A percentile compares a stretch with the other conserved stretches of the same genome.
These are phyloP conservation scores for Microplitis manilae DNA, from an alignment of 2,888 invertebrate genomes.

Conservation along the genomic window DNA sequence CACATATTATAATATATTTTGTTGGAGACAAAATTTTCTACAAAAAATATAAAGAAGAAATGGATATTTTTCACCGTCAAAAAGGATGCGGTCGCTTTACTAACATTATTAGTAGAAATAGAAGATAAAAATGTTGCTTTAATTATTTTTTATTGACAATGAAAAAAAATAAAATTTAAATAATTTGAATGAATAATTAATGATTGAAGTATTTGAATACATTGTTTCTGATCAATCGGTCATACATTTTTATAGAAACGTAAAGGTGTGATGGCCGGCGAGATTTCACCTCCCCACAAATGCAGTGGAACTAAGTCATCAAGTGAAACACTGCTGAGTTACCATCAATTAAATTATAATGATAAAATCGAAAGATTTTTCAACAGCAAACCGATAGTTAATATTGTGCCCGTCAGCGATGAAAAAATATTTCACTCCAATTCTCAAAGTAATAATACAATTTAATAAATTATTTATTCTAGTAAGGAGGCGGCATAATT, in stretches of 20 bases:
- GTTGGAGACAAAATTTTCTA: no score
- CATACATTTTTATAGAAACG: slow-evolving; percentile 77
- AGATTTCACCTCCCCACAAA: slow-evolving; percentile 88
- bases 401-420: slow-evolving; percentile 57
- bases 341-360: slow-evolving; percentile 88
- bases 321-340: slow-evolving; percentile 85
- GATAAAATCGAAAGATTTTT: slow-evolving; percentile 82
- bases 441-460: slow-evolving; percentile 54
- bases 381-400: slow-evolving; percentile 60
- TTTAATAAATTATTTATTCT: background rate
- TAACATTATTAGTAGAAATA: no score
- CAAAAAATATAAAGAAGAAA: no score
- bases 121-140: no score
- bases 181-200: no score
- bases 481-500: background rate
- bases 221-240: slow-evolving; percentile 59
- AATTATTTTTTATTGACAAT: no score
- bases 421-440: slow-evolving; percentile 60
- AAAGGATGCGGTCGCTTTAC: no score
- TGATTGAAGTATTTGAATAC: no score
- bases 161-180: no score
- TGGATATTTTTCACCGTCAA: no score
- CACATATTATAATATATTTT: no score
- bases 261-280: slow-evolving; percentile 87
- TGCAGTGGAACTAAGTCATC: slow-evolving; percentile 85